These are phyloP conservation scores for Chionis minor DNA, from an alignment of 2,113 vertebrate genomes.

Conservation along the genomic window DNA sequence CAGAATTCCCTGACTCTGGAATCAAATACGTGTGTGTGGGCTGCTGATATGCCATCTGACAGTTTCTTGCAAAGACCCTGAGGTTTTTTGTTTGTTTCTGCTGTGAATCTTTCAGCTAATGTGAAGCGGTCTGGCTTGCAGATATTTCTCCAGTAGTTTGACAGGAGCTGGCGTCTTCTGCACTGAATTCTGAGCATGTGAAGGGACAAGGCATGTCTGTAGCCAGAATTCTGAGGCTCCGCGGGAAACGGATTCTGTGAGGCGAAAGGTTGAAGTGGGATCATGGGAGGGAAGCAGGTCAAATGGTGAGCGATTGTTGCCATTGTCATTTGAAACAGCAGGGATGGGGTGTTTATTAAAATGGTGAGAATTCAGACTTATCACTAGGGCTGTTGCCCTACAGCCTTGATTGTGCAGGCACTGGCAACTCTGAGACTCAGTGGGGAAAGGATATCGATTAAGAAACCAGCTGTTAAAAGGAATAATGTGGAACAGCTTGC, in stretches of 20 bases:
- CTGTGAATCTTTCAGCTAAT: not conserved
- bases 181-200: not conserved
- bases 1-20: not conserved
- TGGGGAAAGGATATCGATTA: not conserved
- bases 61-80: not conserved
- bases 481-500: not conserved
- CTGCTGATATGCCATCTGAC: not conserved
- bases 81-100: not conserved
- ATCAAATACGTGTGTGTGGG: not conserved
- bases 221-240: constrained; percentile 11
- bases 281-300: constrained; percentile 84
- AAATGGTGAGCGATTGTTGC: constrained; percentile 78
- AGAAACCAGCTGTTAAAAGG: not conserved
- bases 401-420: not conserved
- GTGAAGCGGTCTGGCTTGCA: not conserved
- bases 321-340: not conserved
- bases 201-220: constrained; percentile 51
- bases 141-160: not conserved
- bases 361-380: not conserved
- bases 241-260: constrained; percentile 46
- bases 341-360: not conserved
- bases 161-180: not conserved
- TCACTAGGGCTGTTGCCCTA: not conserved
- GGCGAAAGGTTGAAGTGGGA: constrained; percentile 61
- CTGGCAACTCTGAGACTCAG: not conserved